Percentiles rank a stretch among this genome's conserved stretches.
These are phyloP conservation scores for Gymnopithys bicolor DNA, from an alignment of 2,797 vertebrate species.

Conservation along the genomic window DNA sequence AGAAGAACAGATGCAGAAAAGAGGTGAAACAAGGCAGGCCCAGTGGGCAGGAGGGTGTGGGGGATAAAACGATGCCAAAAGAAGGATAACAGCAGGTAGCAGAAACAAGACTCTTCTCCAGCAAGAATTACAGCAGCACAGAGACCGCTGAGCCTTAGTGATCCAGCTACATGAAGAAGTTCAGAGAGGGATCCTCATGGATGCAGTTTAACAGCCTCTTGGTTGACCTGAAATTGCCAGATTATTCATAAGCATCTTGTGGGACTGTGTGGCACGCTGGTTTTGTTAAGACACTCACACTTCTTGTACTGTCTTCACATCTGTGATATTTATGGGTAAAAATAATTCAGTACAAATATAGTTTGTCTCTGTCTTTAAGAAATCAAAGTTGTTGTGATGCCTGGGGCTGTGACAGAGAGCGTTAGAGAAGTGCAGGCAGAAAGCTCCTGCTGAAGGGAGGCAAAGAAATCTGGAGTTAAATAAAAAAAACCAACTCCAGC, in stretches of 20 bases:
- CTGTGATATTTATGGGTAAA: not conserved
- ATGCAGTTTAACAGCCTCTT: not conserved
- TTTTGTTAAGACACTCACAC: not conserved
- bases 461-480: conserved; percentile 27
- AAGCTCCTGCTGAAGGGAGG: conserved; percentile 16
- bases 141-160: not conserved
- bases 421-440: not conserved
- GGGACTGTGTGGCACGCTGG: not conserved
- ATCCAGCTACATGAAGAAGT: not conserved
- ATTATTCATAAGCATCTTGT: not conserved
- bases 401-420: not conserved
- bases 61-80: not conserved
- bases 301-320: not conserved
- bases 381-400: conserved; percentile 24
- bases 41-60: not conserved
- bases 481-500: not conserved
- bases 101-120: not conserved
- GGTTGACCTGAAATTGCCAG: not conserved
- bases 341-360: conserved; percentile 26
- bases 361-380: conserved; percentile 30
- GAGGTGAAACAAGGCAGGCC: not conserved
- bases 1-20: not conserved
- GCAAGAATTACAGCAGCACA: not conserved
- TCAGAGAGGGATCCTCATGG: not conserved
- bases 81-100: not conserved